A percentile compares a stretch with the other conserved stretches of the same genome.
phyloP scores from a whole-genome alignment of 2,113 vertebrate genomes.

The Pelvicachromis taeniatus region DNA sequence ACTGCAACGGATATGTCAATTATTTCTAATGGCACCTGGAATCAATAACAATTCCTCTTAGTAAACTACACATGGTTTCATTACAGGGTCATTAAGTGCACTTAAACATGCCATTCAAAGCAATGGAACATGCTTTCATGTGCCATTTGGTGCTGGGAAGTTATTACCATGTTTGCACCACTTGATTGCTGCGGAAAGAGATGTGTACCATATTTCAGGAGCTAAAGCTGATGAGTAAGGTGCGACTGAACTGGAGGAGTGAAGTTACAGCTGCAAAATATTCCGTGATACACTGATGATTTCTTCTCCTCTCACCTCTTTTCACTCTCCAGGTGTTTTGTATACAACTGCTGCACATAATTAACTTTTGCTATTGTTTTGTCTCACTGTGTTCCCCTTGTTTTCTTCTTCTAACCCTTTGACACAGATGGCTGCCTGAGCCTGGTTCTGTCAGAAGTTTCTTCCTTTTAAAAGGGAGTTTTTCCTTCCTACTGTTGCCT shows the following conservation, averaged over 20 bases:
- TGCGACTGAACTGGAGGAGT: neutral
- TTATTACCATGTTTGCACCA: neutral
- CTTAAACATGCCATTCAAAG: neutral
- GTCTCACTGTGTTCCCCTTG: neutral
- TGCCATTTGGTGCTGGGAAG: neutral
- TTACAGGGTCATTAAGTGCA: neutral
- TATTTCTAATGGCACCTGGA: neutral
- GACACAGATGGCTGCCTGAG: too few species aligned
- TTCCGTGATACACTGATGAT: neutral
- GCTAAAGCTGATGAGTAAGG: neutral
- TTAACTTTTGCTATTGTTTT: neutral
- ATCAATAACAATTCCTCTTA: neutral
- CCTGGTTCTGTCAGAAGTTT: neutral
- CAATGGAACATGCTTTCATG: neutral
- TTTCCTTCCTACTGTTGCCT: neutral
- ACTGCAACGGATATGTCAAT: conserved; percentile 1
- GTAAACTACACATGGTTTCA: neutral
- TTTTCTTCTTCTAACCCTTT: neutral
- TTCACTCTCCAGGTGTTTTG: neutral
- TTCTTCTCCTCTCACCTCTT: neutral
- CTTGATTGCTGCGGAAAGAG: neutral
- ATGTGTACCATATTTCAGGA: neutral
- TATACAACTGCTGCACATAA: neutral
- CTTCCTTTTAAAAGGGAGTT: neutral
- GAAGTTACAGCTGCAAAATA: neutral